Evolutionary conservation across 2,888 invertebrate species (phyloP).

Genomic region (Lysandra coridon): DNA sequence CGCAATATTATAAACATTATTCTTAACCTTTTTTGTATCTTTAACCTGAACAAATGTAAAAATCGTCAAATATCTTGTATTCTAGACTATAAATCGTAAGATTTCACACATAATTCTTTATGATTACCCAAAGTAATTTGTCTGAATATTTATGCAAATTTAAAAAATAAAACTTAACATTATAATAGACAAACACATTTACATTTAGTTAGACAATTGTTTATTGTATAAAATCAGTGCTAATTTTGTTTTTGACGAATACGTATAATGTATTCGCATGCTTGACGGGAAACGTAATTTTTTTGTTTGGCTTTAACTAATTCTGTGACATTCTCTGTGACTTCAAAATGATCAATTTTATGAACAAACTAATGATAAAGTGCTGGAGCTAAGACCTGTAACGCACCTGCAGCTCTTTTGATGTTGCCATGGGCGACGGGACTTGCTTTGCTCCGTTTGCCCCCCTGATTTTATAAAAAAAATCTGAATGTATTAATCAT

Average conservation of each 20-base stretch:
- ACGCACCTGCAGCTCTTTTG: too few species aligned
- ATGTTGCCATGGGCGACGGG: too few species aligned
- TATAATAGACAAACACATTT: not conserved
- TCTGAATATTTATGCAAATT: constrained; percentile 12
- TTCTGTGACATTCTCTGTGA: not conserved
- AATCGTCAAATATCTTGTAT: not conserved
- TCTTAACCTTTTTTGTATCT: too few species aligned
- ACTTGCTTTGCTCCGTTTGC: too few species aligned
- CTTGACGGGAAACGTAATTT: not conserved
- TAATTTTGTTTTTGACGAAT: constrained; percentile 5
- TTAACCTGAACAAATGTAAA: not conserved
- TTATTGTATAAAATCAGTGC: not conserved
- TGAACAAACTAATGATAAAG: too few species aligned
- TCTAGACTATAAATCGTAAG: not conserved
- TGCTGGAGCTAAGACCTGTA: too few species aligned
- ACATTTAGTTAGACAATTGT: not conserved
- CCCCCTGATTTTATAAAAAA: too few species aligned
- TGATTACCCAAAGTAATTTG: not conserved
- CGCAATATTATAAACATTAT: too few species aligned
- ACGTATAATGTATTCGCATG: not conserved
- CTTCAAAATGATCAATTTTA: not conserved
- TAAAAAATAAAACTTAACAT: not conserved
- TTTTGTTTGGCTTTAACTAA: not conserved
- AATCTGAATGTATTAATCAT: too few species aligned
- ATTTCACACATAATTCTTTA: not conserved